Evolutionary conservation across 2,888 invertebrate genomes (phyloP), one percentile per base, ranked within the genome.

Genomic region (Craniophora ligustri): DNA sequence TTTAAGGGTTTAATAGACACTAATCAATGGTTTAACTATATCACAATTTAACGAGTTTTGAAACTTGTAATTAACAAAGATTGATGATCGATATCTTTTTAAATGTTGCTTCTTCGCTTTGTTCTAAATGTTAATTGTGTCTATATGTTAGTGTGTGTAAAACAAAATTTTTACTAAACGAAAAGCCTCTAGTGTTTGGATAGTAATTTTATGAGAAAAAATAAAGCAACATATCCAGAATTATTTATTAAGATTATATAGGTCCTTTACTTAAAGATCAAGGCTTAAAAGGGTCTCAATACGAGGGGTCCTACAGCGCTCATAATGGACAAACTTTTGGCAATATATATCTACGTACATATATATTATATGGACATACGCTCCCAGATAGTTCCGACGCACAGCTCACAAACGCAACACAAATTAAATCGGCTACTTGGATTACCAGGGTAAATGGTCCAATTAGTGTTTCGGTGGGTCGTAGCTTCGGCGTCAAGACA

Each of bases 361-460:
- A 16, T 7, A 11, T 30, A 38, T 2, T 35, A 44, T 23, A 30
- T 42, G 5, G 13, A 28, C 18, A 41, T 13, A 18, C 30, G 31
- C 23, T 7, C 49, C 15, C 15, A 41, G 31, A 59, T 49, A 65
- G 68, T 68, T 61, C 31, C 44, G 10, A 68, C 61, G 72, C 66
- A 73, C 72, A 69, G 67, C 68, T 73, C 70, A 70, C 75, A 75
- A 81, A 75, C 76, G 78, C 76, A 78, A 78, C 78, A 85, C 85
- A 87, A 89, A 89, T 89, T 89, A 88, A 89, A 88, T 86, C 82
- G 84, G 82, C 76, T 84, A 85, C 88, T 87, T 84, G 84, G 86
- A 90, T 89, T 89, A 88, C 88, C 79, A 79, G 86, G 84, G 89
- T 83, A 88, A 91, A 88, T 88, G 88, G 82, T 78, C 87, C 91